phyloP scores from a whole-genome alignment of 2,113 vertebrate species.

The Rhizomys pruinosus region DNA sequence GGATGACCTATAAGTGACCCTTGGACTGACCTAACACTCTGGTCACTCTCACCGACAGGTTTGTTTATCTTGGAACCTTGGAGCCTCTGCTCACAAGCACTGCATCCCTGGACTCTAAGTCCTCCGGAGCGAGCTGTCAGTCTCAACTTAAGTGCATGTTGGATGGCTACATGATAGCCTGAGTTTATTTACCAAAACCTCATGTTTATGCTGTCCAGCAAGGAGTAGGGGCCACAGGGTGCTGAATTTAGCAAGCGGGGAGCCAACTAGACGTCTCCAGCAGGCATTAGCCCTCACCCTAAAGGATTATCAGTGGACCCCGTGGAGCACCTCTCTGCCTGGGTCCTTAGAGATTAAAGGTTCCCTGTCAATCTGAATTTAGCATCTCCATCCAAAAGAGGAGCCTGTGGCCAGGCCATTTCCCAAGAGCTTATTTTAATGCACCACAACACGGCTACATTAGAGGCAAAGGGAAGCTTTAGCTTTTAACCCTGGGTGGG shows the following conservation, averaged over 20 bases:
- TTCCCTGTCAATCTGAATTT: slow-evolving; percentile 18
- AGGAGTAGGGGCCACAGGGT: background rate
- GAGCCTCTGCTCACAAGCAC: slow-evolving; percentile 83
- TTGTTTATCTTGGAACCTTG: slow-evolving; percentile 89
- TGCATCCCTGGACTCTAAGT: slow-evolving; percentile 77
- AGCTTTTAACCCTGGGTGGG: background rate
- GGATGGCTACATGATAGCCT: slow-evolving; percentile 63
- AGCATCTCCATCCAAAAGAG: slow-evolving; percentile 34
- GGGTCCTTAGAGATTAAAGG: slow-evolving; percentile 63
- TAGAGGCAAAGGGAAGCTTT: background rate
- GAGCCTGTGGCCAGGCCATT: background rate
- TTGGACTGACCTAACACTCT: slow-evolving; percentile 88
- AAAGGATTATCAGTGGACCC: slow-evolving; percentile 52
- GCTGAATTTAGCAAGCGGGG: slow-evolving; percentile 44
- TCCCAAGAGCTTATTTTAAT: slow-evolving; percentile 23
- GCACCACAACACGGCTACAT: background rate
- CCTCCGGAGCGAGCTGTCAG: slow-evolving; percentile 71
- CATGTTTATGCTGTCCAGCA: slow-evolving; percentile 71
- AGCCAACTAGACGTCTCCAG: slow-evolving; percentile 21
- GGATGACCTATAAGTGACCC: slow-evolving; percentile 94
- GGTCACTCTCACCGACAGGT: slow-evolving; percentile 91
- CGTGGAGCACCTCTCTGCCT: slow-evolving; percentile 32
- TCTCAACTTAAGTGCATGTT: slow-evolving; percentile 57
- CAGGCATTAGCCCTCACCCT: slow-evolving; percentile 34
- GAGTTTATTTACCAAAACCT: slow-evolving; percentile 74